Percentiles rank a stretch among this genome's conserved stretches.
Conservation (phyloP, 92 coral and sea anemone genomes). For the Virgularia gustaviana region DNA sequence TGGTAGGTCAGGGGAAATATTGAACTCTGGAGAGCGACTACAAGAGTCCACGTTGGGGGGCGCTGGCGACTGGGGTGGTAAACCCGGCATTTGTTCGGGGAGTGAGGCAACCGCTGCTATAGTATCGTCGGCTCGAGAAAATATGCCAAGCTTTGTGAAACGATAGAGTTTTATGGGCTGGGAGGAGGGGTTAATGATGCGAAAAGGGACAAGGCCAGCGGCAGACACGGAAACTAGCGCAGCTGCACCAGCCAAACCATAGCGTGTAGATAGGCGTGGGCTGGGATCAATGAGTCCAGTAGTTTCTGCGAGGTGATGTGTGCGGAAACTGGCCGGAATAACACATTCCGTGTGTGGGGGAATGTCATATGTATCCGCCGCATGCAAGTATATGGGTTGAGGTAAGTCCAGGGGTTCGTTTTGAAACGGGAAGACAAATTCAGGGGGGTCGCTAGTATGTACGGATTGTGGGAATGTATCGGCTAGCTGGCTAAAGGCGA, state of each 20-base stretch:
- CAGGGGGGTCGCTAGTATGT: too few species aligned
- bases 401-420: too few species aligned
- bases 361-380: not conserved
- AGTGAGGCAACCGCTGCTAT: too few species aligned
- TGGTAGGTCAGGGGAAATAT: too few species aligned
- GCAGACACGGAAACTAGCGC: slow-evolving; percentile 15
- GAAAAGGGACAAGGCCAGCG: slow-evolving; percentile 18
- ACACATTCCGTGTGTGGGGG: slow-evolving; percentile 28
- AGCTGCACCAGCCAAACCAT: slow-evolving; percentile 26
- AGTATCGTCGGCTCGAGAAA: not conserved
- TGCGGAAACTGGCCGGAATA: slow-evolving; percentile 17
- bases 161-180: slow-evolving; percentile 27
- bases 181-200: slow-evolving; percentile 38
- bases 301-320: not conserved
- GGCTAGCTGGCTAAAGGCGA: too few species aligned
- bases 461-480: too few species aligned
- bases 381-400: slow-evolving; percentile 20
- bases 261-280: not conserved
- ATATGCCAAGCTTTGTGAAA: slow-evolving; percentile 19
- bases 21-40: too few species aligned
- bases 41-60: not conserved
- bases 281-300: slow-evolving; percentile 21
- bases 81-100: too few species aligned
- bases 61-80: too few species aligned
- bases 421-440: too few species aligned